phyloP scores from a whole-genome alignment of 2,113 vertebrate genomes.

The Pseudonaja textilis region DNA sequence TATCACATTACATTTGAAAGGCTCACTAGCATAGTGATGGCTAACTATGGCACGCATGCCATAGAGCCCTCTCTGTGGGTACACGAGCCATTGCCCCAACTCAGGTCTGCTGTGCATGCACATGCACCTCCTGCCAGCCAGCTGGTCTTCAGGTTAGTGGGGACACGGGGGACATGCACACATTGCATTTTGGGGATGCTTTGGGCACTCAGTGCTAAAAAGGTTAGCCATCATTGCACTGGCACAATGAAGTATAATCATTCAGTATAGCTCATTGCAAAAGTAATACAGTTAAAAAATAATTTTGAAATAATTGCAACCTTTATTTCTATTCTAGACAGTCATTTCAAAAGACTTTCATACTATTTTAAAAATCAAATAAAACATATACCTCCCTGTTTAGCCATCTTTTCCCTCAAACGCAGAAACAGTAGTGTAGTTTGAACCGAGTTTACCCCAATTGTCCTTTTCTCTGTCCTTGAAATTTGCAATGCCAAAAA shows the following conservation, averaged over 20 bases:
- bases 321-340: neutral
- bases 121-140: too few relatives aligned
- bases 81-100: too few relatives aligned
- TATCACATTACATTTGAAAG: neutral
- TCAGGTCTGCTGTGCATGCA: too few relatives aligned
- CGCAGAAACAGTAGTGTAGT: neutral
- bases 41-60: too few relatives aligned
- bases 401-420: neutral
- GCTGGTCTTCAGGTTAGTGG: too few relatives aligned
- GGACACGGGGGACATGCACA: too few relatives aligned
- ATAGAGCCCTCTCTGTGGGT: too few relatives aligned
- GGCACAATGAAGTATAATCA: neutral
- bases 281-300: neutral
- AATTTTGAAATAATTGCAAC: neutral
- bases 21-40: neutral
- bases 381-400: neutral
- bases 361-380: neutral
- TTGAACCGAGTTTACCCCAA: neutral
- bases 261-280: neutral
- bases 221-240: too few relatives aligned
- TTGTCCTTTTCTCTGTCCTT: neutral
- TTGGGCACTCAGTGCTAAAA: too few relatives aligned
- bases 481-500: neutral
- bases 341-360: neutral
- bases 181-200: too few relatives aligned